phyloP scores from a whole-genome alignment of 2,888 invertebrate genomes.

The Crepidodera aurea region DNA sequence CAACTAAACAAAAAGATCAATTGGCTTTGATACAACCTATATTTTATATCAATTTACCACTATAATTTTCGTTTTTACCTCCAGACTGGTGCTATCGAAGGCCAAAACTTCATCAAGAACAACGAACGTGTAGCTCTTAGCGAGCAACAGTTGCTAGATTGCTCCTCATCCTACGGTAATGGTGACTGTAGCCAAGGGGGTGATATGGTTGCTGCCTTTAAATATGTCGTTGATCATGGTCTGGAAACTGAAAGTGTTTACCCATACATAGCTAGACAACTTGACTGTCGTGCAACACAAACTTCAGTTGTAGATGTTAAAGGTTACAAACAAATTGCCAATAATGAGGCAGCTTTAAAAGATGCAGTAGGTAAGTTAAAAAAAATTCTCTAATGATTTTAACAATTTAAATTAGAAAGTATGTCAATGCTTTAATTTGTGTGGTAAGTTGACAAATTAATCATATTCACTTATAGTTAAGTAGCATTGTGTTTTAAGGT shows the following conservation, averaged over 20 bases:
- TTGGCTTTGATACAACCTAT: background rate
- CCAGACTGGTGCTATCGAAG: slow-evolving; percentile 22
- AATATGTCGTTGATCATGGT: slow-evolving; percentile 78
- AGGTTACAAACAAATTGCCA: background rate
- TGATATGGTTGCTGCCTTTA: slow-evolving; percentile 81
- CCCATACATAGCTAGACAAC: slow-evolving; percentile 82
- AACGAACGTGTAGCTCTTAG: slow-evolving; percentile 67
- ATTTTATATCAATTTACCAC: background rate
- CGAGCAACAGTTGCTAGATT: slow-evolving; percentile 91
- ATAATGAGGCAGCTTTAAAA: background rate
- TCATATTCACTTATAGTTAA: no score
- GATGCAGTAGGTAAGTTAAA: slow-evolving; percentile 3
- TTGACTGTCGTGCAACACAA: slow-evolving; percentile 66
- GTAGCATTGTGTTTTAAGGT: no score
- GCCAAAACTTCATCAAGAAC: slow-evolving; percentile 16
- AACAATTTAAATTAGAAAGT: no score
- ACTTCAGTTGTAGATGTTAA: background rate
- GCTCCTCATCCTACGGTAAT: slow-evolving; percentile 77
- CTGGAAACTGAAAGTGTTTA: slow-evolving; percentile 88
- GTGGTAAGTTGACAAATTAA: no score
- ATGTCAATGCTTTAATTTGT: no score
- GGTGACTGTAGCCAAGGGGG: slow-evolving; percentile 86
- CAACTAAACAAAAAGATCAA: no score
- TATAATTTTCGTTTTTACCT: background rate
- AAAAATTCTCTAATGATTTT: no score